phyloP scores from a whole-genome alignment of 2,888 invertebrate species.

The Lycophotia porphyrea region DNA sequence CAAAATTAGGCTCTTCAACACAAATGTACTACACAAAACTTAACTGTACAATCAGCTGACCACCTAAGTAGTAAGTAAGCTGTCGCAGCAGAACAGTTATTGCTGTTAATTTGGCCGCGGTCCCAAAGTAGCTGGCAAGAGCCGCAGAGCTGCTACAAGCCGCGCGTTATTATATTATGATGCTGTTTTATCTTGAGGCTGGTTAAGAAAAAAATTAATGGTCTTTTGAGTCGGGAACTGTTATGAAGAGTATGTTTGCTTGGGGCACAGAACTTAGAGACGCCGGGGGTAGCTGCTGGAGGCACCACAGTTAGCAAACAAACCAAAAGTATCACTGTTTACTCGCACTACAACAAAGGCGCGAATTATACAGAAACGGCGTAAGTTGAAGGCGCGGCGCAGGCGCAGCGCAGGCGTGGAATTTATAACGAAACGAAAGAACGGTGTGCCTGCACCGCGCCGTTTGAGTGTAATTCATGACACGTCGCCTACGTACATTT shows the following conservation, averaged over 20 bases:
- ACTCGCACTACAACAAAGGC: background rate
- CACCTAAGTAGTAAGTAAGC: conserved; percentile 45
- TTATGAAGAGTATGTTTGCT: background rate
- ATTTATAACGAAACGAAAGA: no score
- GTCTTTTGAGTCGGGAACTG: no score
- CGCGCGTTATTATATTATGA: conserved; percentile 43
- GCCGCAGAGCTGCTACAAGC: conserved; percentile 19
- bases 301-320: background rate
- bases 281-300: background rate
- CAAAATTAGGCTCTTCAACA: background rate
- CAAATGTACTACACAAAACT: conserved; percentile 1
- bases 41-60: conserved; percentile 30
- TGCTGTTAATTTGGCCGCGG: conserved; percentile 54
- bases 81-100: conserved; percentile 33
- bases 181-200: conserved; percentile 38
- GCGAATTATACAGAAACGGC: no score
- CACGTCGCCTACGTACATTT: no score
- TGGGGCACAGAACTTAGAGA: no score
- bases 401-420: no score
- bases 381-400: no score
- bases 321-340: background rate
- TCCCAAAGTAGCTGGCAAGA: conserved; percentile 62
- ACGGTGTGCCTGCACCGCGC: no score
- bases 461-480: no score
- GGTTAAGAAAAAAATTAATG: conserved; percentile 16